These are phyloP conservation scores for Bolinopsis microptera DNA, from an alignment of 37 sponge, comb jelly and placozoan species.

Conservation along the genomic window DNA sequence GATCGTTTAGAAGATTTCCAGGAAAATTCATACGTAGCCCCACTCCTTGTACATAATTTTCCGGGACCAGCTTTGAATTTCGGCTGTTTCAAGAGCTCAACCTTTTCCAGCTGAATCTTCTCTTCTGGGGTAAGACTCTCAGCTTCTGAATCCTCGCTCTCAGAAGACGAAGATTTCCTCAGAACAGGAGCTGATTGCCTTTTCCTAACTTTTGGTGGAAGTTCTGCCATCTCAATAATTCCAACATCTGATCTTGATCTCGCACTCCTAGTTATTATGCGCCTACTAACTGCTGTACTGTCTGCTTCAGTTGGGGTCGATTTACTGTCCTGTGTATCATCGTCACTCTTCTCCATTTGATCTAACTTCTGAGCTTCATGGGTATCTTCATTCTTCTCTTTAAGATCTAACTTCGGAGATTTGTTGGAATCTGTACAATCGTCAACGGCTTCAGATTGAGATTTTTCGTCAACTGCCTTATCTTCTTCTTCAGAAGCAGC, in stretches of 20 bases:
- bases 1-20: slow-evolving; percentile 17
- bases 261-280: background rate
- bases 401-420: no score
- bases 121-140: background rate
- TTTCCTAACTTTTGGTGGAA: background rate
- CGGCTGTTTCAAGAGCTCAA: background rate
- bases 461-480: background rate
- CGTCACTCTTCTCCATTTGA: background rate
- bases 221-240: background rate
- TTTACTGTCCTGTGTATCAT: background rate
- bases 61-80: slow-evolving; percentile 33
- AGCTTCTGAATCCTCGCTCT: background rate
- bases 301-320: background rate
- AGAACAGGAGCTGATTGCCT: background rate
- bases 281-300: background rate
- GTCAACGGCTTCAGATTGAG: background rate
- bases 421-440: background rate
- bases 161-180: background rate
- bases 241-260: background rate
- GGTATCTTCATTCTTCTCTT: background rate
- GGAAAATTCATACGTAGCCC: slow-evolving; percentile 34
- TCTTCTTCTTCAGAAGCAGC: background rate
- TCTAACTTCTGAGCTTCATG: background rate
- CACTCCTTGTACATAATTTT: slow-evolving; percentile 44
- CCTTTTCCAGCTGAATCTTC: background rate